Evolutionary conservation across 2,797 vertebrate species (phyloP).

Genomic region (Pelodytes ibericus): DNA sequence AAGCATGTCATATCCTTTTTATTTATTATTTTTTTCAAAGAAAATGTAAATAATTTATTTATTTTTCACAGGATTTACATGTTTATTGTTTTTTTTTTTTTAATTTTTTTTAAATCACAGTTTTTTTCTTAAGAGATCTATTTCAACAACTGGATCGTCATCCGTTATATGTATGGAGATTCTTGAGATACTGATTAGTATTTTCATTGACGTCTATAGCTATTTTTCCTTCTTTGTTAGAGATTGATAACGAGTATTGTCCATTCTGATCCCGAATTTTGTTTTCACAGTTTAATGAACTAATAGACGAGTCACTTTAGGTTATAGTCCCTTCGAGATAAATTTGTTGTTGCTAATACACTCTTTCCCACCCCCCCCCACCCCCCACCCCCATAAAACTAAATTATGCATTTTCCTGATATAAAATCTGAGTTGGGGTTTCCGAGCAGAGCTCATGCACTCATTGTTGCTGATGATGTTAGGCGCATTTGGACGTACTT

Average conservation of each 20-base stretch:
- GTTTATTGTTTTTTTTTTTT: slow-evolving; percentile 90
- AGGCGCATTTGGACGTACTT: slow-evolving; percentile 68
- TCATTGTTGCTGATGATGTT: slow-evolving; percentile 71
- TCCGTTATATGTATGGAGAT: slow-evolving; percentile 76
- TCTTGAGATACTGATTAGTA: slow-evolving; percentile 79
- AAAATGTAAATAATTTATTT: slow-evolving; percentile 83
- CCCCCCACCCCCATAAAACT: slow-evolving; percentile 68
- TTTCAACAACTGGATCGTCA: slow-evolving; percentile 77
- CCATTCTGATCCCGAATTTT: slow-evolving; percentile 73
- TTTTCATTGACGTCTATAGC: slow-evolving; percentile 74
- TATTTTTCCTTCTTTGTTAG: slow-evolving; percentile 69
- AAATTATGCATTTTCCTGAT: slow-evolving; percentile 80
- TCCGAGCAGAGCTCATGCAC: slow-evolving; percentile 85
- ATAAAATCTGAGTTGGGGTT: slow-evolving; percentile 86
- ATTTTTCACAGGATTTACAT: slow-evolving; percentile 90
- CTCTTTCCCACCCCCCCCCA: slow-evolving; percentile 63
- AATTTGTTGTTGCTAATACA: slow-evolving; percentile 78
- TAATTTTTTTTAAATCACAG: slow-evolving; percentile 90
- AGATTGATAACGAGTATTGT: slow-evolving; percentile 73
- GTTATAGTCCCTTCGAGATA: slow-evolving; percentile 75
- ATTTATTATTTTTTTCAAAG: slow-evolving; percentile 79
- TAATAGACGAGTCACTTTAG: slow-evolving; percentile 76
- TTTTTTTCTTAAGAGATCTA: slow-evolving; percentile 73
- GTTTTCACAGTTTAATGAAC: slow-evolving; percentile 81
- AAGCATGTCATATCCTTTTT: slow-evolving; percentile 85